Evolutionary conservation across 2,888 invertebrate species (phyloP).

Genomic region (Acanthosepion lycidas): DNA sequence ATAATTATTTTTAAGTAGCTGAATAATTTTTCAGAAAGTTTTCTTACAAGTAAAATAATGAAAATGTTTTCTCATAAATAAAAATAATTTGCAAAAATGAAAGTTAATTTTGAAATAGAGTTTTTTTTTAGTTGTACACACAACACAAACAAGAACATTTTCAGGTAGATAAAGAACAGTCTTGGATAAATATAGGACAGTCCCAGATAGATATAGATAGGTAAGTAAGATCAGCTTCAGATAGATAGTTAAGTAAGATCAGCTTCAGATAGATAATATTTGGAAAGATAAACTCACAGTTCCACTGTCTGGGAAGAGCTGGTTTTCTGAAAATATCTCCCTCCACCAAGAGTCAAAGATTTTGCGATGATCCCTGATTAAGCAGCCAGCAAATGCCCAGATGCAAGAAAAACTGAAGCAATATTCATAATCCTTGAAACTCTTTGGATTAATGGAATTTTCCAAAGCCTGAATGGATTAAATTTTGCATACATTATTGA

Average conservation of each 20-base stretch:
- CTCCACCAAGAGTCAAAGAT: conserved; percentile 73
- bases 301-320: conserved; percentile 70
- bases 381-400: conserved; percentile 73
- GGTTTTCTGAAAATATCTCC: conserved; percentile 67
- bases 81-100: no score
- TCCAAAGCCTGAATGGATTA: conserved; percentile 35
- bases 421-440: conserved; percentile 71
- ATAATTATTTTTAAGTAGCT: no score
- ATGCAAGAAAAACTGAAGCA: conserved; percentile 72
- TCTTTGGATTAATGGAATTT: conserved; percentile 56
- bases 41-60: no score
- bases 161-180: background rate
- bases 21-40: no score
- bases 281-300: conserved; percentile 60
- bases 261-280: background rate
- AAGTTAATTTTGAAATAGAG: no score
- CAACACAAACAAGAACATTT: no score
- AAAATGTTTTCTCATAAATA: no score
- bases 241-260: background rate
- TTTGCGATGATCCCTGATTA: conserved; percentile 65
- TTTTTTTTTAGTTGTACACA: no score
- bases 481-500: background rate
- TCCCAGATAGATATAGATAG: background rate
- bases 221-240: background rate
- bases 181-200: background rate